Conservation (phyloP, 2,113 vertebrate species). For the Falco punctatus region DNA sequence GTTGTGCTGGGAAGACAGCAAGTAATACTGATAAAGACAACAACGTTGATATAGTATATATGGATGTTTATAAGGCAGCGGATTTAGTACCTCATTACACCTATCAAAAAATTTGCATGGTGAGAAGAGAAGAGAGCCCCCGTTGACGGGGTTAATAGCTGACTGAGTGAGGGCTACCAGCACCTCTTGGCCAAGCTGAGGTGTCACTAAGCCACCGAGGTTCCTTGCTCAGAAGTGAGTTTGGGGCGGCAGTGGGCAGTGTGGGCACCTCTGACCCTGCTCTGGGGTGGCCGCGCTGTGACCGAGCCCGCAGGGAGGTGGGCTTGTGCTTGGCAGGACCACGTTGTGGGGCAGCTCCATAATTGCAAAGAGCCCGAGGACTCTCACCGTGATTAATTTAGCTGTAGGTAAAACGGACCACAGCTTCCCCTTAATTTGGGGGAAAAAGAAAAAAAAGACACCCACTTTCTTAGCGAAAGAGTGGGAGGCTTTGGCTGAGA, state of each 20-base stretch:
- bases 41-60: rapidly evolving
- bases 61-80: background rate
- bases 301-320: rapidly evolving
- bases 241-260: background rate
- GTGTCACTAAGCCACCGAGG: background rate
- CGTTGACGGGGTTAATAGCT: background rate
- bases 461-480: background rate
- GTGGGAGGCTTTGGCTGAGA: background rate
- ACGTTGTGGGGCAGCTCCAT: background rate
- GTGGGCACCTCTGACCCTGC: background rate
- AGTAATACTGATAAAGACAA: background rate
- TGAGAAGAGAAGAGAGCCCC: background rate
- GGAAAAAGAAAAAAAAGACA: no score
- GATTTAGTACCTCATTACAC: background rate
- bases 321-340: background rate
- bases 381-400: background rate
- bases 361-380: background rate
- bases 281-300: background rate
- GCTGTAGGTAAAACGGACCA: background rate
- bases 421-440: background rate
- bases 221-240: background rate
- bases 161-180: background rate
- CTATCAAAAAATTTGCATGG: background rate
- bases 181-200: background rate
- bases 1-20: background rate